Evolutionary conservation across 2,113 vertebrate genomes (phyloP), one percentile per base, ranked within the genome.

Genomic region (Ceyx cyanopectus): DNA sequence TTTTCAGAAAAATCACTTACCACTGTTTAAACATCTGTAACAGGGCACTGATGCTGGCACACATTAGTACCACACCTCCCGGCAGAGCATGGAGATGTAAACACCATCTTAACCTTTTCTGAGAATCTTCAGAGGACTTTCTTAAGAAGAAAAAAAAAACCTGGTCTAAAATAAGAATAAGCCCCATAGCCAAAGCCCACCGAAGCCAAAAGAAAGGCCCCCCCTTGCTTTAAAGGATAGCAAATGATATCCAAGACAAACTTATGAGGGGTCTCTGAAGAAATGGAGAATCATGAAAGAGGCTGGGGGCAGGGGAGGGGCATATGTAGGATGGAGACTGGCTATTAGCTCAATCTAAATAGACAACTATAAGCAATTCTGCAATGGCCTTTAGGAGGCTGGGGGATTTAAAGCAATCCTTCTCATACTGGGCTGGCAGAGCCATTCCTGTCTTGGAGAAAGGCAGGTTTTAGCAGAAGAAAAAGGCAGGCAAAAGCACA

Each of bases 241-340:
- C 30, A 37, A 48, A 26, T 21, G 66, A 69, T 32, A 57, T 24
- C 45, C 3, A 0, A 69, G 54, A 70, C 0, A 0, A 18, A 20
- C 21, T 58, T 50, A 23, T 14, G 19, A 77, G 63, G 48, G 14
- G 45, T 57, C n/a, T 78, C 70, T 70, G 53, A 91, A 81, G 63
- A 66, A 24, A 19, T 1, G 24, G 20, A 77, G 30, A 14, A 50
- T 57, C 32, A 43, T 12, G 29, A 41, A 66, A 70, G 63, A 78
- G 34, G 50, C 41, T 6, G 2, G 2, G 1, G 24, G 41, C 18
- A 13, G 45, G 45, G 46, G 46, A 19, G 45, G 9, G 21, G 29
- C 56, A 15, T 9, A 40, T 13, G 34, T 18, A 54, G 34, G 76
- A 66, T 66, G 41, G 46, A 90, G 65, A 90, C 83, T 30, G 92